These are phyloP conservation scores for Drosophila robusta DNA, from an alignment of 2,888 invertebrate species.

Conservation along the genomic window DNA sequence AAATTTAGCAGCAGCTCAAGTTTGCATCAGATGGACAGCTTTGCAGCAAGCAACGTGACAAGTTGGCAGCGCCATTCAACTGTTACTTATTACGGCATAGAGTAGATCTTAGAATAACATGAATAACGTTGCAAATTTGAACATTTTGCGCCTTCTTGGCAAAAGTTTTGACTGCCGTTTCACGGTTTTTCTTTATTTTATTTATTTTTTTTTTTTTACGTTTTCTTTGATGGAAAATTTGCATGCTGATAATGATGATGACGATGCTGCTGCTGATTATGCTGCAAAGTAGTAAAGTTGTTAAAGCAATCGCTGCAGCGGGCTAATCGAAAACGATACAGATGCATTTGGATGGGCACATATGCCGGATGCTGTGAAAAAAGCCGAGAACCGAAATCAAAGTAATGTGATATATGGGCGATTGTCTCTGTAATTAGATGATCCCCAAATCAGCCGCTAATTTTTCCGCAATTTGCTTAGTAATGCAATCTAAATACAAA, in stretches of 20 bases:
- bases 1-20: neutral
- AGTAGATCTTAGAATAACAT: conserved; percentile 25
- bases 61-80: conserved; percentile 15
- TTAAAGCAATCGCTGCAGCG: conserved; percentile 21
- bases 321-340: conserved; percentile 64
- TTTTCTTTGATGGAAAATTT: conserved; percentile 29
- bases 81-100: conserved; percentile 5
- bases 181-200: conserved; percentile 4
- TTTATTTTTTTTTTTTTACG: neutral
- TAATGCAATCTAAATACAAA: conserved; percentile 85
- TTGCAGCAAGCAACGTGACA: conserved; percentile 2
- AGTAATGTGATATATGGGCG: conserved; percentile 71
- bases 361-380: conserved; percentile 51
- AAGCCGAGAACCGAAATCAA: conserved; percentile 48
- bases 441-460: conserved; percentile 86
- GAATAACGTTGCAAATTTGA: conserved; percentile 23
- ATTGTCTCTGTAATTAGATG: conserved; percentile 83
- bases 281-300: conserved; percentile 9
- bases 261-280: conserved; percentile 6
- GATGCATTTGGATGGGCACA: conserved; percentile 60
- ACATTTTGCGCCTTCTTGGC: conserved; percentile 24
- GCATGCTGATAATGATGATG: conserved; percentile 21
- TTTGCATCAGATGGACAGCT: conserved; percentile 1
- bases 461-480: conserved; percentile 86
- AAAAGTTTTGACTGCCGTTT: conserved; percentile 43